phyloP scores from a whole-genome alignment of 2,888 invertebrate genomes.

The Allacma fusca region DNA sequence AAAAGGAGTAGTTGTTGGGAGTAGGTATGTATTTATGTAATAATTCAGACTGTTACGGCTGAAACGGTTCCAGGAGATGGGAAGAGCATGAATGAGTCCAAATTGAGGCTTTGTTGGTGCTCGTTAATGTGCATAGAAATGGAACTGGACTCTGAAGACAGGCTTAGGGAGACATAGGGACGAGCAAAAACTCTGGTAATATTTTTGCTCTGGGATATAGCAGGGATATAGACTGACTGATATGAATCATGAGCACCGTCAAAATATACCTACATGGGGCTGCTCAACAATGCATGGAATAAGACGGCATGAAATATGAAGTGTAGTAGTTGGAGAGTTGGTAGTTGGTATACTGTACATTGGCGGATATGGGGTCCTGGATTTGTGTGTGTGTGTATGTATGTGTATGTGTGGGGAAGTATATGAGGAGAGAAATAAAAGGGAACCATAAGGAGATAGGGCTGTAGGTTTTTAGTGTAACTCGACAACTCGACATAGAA shows the following conservation, averaged over 20 bases:
- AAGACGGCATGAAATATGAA: too few species aligned
- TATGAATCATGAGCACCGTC: too few species aligned
- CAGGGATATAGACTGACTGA: not conserved
- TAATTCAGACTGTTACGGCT: too few species aligned
- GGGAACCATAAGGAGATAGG: not conserved
- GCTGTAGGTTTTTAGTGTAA: constrained; percentile 10
- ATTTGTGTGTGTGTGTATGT: too few species aligned
- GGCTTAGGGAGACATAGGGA: not conserved
- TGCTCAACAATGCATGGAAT: too few species aligned
- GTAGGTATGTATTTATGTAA: too few species aligned
- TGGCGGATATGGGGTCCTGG: too few species aligned
- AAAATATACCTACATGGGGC: too few species aligned
- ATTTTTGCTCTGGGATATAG: not conserved
- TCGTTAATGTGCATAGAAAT: not conserved
- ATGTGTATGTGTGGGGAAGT: not conserved
- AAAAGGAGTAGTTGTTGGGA: too few species aligned
- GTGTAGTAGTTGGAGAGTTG: not conserved
- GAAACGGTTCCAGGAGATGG: not conserved
- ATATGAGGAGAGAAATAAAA: not conserved
- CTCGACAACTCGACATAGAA: constrained; percentile 24
- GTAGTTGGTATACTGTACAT: too few species aligned
- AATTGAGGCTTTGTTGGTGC: not conserved
- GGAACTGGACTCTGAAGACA: not conserved
- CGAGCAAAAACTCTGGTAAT: not conserved
- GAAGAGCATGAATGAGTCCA: not conserved